A percentile compares a stretch with the other conserved stretches of the same genome.
Evolutionary conservation across 2,113 vertebrate species (phyloP).

Genomic region (Xerus inauris): DNA sequence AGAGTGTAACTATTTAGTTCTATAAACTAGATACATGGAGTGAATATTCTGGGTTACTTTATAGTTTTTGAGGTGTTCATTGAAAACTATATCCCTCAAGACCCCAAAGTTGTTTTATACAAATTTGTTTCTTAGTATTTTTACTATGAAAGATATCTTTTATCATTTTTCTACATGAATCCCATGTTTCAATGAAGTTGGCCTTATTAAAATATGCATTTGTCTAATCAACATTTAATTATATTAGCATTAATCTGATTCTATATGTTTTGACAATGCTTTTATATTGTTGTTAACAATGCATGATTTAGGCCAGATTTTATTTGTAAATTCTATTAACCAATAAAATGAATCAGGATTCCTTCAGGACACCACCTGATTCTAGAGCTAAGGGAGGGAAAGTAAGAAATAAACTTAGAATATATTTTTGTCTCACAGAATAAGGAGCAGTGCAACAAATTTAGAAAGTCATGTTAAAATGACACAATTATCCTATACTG

Average conservation of each 20-base stretch:
- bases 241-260: neutral
- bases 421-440: neutral
- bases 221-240: slow-evolving; percentile 21
- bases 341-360: neutral
- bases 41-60: slow-evolving; percentile 1
- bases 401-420: neutral
- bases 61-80: neutral
- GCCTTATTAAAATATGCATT: neutral
- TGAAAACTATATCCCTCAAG: neutral
- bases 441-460: neutral
- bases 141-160: neutral
- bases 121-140: neutral
- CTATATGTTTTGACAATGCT: neutral
- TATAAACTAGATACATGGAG: neutral
- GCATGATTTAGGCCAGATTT: neutral
- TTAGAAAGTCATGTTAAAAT: neutral
- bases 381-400: neutral
- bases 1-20: neutral
- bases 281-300: neutral
- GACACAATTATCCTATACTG: neutral
- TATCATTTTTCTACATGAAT: neutral
- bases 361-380: neutral
- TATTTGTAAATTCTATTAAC: neutral
- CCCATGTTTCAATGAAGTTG: neutral
- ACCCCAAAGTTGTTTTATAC: neutral